Evolutionary conservation across 2,113 vertebrate genomes (phyloP), one percentile per base, ranked within the genome.

Genomic region (Murina feae): DNA sequence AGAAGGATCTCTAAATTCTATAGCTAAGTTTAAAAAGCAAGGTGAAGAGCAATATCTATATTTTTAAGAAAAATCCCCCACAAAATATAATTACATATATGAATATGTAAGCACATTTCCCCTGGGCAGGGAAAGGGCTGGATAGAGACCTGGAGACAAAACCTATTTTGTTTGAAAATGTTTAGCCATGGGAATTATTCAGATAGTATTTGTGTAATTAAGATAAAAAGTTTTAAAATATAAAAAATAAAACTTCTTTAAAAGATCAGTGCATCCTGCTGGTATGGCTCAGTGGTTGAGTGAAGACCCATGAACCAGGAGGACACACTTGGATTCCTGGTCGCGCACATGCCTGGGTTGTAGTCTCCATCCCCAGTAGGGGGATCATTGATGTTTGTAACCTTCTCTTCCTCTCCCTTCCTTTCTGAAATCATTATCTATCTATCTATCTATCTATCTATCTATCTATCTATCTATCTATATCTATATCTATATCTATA

Each of bases 81-180:
- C 51, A 65, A 93, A 93, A 85, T 88, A 84, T 84, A 86, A 89
- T 65, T 86, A 60, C 13, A 14, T 89, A 25, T 89, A 86, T 95
- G 80, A 95, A 91, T 86, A 94, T 89, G 68, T 85, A 66, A 91
- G 65, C 42, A 42, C 25, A 81, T 86, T 86, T 92, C 86, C 44
- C 74, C 39, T 78, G 85, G 42, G 68, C 49, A 82, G 10, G 25
- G 30, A 65, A 95, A 86, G 51, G 28, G 13, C 58, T 71, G 60
- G 69, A 28, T 55, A 58, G 86, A 35, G 21, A 86, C 51, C n/a
- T 89, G 18, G 72, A 93, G 51, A 91, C 9, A 42, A 91, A 85
- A 80, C 5, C 20, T 91, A 39, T 81, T 91, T 95, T 71, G 42
- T 65, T 65, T 30, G 16, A 91, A 93, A 63, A 82, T 20, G 44